A percentile compares a stretch with the other conserved stretches of the same genome.
Conservation (phyloP, 2,113 vertebrate genomes). For the Oryzias woworae region DNA sequence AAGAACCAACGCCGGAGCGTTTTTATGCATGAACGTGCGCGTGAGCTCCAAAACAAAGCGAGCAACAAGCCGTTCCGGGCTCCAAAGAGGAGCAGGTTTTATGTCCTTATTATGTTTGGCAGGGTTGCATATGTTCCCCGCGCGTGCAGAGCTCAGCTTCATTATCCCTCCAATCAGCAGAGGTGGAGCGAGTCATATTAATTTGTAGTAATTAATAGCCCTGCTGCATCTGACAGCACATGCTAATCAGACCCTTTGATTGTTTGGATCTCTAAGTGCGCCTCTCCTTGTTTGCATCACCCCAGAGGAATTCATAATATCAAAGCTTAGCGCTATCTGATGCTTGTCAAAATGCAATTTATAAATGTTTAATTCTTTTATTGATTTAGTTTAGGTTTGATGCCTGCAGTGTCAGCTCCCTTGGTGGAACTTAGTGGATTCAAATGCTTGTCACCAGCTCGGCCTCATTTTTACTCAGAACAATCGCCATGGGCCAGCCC, state of each 20-base stretch:
- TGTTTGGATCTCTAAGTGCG: conserved; percentile 98
- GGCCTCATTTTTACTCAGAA: conserved; percentile 98
- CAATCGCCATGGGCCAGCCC: conserved; percentile 99
- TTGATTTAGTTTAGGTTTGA: conserved; percentile 99
- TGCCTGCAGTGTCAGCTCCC: conserved; percentile 99
- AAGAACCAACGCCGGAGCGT: background rate
- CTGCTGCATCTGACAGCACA: conserved; percentile 94
- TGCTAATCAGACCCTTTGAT: conserved; percentile 98
- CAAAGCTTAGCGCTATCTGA: conserved; percentile 98
- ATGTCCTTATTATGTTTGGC: conserved; percentile 93
- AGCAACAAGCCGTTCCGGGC: conserved; percentile 81
- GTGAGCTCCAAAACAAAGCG: conserved; percentile 63
- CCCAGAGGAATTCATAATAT: conserved; percentile 97
- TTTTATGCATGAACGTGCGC: conserved; percentile 11
- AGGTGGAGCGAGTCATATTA: conserved; percentile 93
- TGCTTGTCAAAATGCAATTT: conserved; percentile 99
- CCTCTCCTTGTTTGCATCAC: conserved; percentile 96
- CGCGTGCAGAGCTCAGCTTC: conserved; percentile 79
- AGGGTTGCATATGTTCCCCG: conserved; percentile 92
- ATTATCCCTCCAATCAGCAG: conserved; percentile 97
- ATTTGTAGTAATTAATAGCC: conserved; percentile 99
- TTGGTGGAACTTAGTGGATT: conserved; percentile 99
- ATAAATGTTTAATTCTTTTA: conserved; percentile 99
- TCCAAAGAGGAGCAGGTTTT: conserved; percentile 82
- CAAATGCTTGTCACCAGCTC: conserved; percentile 99